Conservation (phyloP, 2,113 vertebrate species). For the Carollia perspicillata region DNA sequence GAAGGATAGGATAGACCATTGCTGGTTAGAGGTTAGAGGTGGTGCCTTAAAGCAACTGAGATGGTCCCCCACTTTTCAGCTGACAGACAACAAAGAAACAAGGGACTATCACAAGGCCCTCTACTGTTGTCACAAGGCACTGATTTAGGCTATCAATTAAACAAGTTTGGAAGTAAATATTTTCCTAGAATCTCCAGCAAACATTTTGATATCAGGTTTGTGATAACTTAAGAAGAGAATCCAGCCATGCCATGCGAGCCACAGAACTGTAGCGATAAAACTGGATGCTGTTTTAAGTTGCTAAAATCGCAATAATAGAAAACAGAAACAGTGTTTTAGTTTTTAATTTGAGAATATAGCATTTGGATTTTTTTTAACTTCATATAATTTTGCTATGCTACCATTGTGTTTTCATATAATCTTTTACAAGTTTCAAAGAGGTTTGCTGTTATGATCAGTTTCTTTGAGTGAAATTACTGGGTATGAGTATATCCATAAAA, state of each 20-base stretch:
- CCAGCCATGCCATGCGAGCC: neutral
- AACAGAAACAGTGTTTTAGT: neutral
- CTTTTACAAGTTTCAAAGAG: neutral
- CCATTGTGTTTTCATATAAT: neutral
- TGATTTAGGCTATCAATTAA: neutral
- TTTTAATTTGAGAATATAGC: neutral
- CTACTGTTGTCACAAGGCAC: neutral
- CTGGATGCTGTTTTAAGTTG: neutral
- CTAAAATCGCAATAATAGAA: neutral
- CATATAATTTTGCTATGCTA: neutral
- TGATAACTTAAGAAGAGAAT: neutral
- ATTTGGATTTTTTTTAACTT: neutral
- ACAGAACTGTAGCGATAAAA: neutral
- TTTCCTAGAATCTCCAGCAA: neutral
- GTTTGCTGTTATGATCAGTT: neutral
- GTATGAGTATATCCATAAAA: neutral
- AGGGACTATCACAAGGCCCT: neutral
- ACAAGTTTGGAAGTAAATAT: neutral
- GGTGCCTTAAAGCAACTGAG: neutral
- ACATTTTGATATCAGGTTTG: neutral
- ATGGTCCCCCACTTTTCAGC: neutral
- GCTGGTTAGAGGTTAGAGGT: neutral
- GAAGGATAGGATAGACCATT: neutral
- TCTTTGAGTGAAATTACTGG: neutral
- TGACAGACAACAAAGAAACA: neutral